Percentiles rank a stretch among this genome's conserved stretches.
Conservation (phyloP, 2,888 invertebrate genomes). For the Mimachlamys varia region DNA sequence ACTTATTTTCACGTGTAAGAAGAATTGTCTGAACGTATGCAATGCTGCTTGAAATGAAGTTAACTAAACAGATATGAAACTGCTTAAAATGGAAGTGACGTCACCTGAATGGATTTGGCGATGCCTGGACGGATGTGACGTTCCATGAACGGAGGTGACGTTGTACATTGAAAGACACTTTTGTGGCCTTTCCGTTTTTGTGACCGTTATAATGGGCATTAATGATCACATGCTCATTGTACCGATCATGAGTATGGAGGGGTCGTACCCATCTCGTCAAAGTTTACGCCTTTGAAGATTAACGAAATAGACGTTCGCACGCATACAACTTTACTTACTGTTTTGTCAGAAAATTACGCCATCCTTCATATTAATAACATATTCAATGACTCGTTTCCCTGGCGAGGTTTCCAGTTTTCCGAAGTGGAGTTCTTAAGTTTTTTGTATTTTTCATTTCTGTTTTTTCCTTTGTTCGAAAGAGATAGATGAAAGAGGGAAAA, state of each 20-base stretch:
- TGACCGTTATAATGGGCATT: conserved; percentile 58
- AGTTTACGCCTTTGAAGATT: not conserved
- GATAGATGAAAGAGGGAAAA: no score
- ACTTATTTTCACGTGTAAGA: no score
- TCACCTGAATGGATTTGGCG: not conserved
- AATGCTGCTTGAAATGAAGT: not conserved
- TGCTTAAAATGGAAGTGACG: not conserved
- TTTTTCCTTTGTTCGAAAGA: no score
- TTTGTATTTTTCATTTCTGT: no score
- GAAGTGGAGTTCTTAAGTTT: no score
- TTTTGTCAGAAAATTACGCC: no score
- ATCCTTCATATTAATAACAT: no score
- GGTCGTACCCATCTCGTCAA: conserved; percentile 35
- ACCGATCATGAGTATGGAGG: conserved; percentile 49
- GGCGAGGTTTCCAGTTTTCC: no score
- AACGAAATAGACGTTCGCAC: no score
- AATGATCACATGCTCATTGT: conserved; percentile 46
- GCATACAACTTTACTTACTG: no score
- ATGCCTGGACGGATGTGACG: not conserved
- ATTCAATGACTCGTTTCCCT: no score
- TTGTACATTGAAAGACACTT: not conserved
- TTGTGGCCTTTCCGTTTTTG: conserved; percentile 52
- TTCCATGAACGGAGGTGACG: not conserved
- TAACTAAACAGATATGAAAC: not conserved
- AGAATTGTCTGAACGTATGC: no score